A percentile compares a stretch with the other conserved stretches of the same genome.
These are phyloP conservation scores for Drosophila seguyi DNA, from an alignment of 1,140 invertebrate species.

Conservation along the genomic window DNA sequence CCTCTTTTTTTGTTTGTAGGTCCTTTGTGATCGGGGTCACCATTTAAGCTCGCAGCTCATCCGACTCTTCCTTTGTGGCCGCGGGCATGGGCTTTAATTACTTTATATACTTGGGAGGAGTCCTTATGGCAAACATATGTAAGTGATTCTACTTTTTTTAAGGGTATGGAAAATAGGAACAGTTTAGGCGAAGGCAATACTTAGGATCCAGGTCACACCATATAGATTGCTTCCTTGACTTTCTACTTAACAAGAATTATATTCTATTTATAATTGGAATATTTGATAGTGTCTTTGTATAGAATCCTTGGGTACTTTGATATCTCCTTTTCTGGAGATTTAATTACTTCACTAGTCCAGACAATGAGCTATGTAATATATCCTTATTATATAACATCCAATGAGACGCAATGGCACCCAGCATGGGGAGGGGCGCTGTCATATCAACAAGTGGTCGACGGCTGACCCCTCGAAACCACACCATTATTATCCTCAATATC, in stretches of 20 bases:
- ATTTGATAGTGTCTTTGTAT: not conserved
- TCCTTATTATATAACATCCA: conserved; percentile 38
- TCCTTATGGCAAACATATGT: not conserved
- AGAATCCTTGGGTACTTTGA: not conserved
- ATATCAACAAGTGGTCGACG: conserved; percentile 67
- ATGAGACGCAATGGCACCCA: conserved; percentile 43
- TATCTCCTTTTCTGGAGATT: not conserved
- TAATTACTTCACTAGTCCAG: conserved; percentile 1
- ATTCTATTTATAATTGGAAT: not conserved
- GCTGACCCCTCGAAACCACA: conserved; percentile 13
- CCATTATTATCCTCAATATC: not conserved
- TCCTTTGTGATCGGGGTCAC: conserved; percentile 43
- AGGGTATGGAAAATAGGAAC: not conserved
- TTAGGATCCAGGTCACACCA: not conserved
- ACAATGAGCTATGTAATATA: conserved; percentile 7
- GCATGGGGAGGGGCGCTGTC: conserved; percentile 30
- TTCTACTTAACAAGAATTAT: no score
- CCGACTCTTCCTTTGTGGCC: conserved; percentile 7
- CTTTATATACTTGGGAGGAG: not conserved
- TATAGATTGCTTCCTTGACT: no score
- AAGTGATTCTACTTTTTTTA: not conserved
- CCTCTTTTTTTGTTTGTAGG: conserved; percentile 24
- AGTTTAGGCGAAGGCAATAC: not conserved
- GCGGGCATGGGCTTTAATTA: conserved; percentile 20
- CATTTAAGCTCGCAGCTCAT: conserved; percentile 22